Conservation (phyloP, 2,113 vertebrate species). For the Reinhardtius hippoglossoides region DNA sequence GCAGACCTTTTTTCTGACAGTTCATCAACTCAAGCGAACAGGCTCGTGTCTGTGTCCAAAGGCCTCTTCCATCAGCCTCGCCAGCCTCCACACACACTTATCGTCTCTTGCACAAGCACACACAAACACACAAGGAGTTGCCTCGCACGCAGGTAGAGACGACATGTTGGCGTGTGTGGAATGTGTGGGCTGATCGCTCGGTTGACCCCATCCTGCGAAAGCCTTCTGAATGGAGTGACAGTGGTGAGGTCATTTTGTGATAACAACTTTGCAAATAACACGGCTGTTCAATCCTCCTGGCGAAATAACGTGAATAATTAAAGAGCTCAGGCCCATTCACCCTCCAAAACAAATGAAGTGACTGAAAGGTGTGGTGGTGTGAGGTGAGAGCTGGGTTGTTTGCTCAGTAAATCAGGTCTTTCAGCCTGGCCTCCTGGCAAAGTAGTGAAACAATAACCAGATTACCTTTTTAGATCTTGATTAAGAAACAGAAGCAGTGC, state of each 20-base stretch:
- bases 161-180: slow-evolving; percentile 50
- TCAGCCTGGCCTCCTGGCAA: not conserved
- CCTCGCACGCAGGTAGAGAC: slow-evolving; percentile 56
- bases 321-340: not conserved
- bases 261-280: not conserved
- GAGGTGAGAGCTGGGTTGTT: not conserved
- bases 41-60: slow-evolving; percentile 45
- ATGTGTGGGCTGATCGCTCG: slow-evolving; percentile 30
- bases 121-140: slow-evolving; percentile 33
- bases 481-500: slow-evolving; percentile 22
- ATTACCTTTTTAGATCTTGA: not conserved
- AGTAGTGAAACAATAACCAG: not conserved
- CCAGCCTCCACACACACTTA: slow-evolving; percentile 21
- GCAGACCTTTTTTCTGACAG: slow-evolving; percentile 56
- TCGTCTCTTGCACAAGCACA: slow-evolving; percentile 21
- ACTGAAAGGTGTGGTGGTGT: slow-evolving; percentile 1
- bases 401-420: slow-evolving; percentile 23
- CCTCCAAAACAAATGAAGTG: not conserved
- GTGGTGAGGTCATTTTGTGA: not conserved
- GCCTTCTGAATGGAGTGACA: not conserved
- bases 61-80: slow-evolving; percentile 26
- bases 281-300: not conserved
- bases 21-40: slow-evolving; percentile 53
- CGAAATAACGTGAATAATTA: slow-evolving; percentile 4
- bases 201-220: slow-evolving; percentile 14